These are phyloP conservation scores for Callaeas wilsoni DNA, from an alignment of 2,113 vertebrate species.

Conservation along the genomic window DNA sequence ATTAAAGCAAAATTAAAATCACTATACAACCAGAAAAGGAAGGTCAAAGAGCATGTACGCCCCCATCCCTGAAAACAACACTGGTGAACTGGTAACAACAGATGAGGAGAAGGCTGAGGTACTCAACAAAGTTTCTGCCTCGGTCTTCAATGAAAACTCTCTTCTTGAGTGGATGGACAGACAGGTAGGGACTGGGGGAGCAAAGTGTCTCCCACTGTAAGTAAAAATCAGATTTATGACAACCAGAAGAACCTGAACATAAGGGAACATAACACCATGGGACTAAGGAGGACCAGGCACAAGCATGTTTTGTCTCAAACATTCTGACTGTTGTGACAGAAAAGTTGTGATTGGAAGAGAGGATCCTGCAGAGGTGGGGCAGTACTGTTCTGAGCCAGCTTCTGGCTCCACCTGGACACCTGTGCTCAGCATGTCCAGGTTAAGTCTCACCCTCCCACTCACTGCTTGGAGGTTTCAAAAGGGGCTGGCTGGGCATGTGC, in stretches of 20 bases:
- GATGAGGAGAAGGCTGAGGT: background rate
- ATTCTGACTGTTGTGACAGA: background rate
- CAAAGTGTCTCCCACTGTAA: background rate
- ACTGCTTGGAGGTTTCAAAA: background rate
- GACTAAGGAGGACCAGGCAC: background rate
- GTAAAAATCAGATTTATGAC: background rate
- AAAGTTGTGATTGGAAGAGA: background rate
- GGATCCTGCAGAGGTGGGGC: background rate
- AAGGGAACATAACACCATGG: background rate
- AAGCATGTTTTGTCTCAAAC: background rate
- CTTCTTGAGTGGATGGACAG: background rate
- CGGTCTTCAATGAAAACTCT: background rate
- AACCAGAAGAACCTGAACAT: background rate
- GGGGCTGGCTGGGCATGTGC: background rate
- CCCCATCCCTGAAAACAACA: background rate
- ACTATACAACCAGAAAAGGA: background rate
- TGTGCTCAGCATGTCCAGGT: background rate
- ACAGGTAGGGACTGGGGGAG: background rate
- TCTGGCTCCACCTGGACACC: background rate
- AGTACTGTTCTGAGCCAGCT: background rate
- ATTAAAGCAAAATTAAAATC: slow-evolving; percentile 4
- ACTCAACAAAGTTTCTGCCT: background rate
- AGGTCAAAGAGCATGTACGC: background rate
- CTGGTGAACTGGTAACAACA: background rate
- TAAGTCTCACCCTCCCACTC: background rate